These are phyloP conservation scores for Prochilodus magdalenae DNA, from an alignment of 2,113 vertebrate genomes.

Conservation along the genomic window DNA sequence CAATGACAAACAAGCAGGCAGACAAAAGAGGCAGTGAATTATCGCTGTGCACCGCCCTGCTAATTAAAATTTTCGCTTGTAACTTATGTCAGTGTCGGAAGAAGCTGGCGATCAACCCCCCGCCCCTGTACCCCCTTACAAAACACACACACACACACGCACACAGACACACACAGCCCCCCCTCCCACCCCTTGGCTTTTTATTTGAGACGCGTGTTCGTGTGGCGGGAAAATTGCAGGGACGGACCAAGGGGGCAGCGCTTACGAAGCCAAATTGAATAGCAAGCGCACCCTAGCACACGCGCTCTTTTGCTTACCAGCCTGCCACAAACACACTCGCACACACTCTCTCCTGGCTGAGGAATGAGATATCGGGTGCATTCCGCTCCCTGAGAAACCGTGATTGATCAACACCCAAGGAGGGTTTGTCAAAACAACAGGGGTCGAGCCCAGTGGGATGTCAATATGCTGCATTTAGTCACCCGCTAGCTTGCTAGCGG, in stretches of 20 bases:
- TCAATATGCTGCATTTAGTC: slow-evolving; percentile 94
- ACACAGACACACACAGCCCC: slow-evolving; percentile 63
- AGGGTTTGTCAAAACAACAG: slow-evolving; percentile 95
- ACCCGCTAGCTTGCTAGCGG: slow-evolving; percentile 80
- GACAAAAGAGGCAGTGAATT: slow-evolving; percentile 90
- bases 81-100: slow-evolving; percentile 96
- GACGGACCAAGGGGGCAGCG: slow-evolving; percentile 82
- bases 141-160: slow-evolving; percentile 17
- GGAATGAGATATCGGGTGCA: slow-evolving; percentile 40
- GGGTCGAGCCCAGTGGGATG: slow-evolving; percentile 88
- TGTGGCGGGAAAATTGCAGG: slow-evolving; percentile 82
- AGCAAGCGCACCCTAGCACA: slow-evolving; percentile 60
- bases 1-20: slow-evolving; percentile 81
- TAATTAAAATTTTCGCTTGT: slow-evolving; percentile 99
- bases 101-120: slow-evolving; percentile 81
- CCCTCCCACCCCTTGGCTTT: slow-evolving; percentile 76
- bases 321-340: slow-evolving; percentile 6
- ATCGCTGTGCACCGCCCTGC: slow-evolving; percentile 88
- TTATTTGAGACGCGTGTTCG: slow-evolving; percentile 91
- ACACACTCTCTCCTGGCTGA: slow-evolving; percentile 5
- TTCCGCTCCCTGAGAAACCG: slow-evolving; percentile 69
- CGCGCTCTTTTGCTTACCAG: slow-evolving; percentile 22
- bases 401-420: slow-evolving; percentile 95
- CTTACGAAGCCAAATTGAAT: slow-evolving; percentile 92
- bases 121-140: slow-evolving; percentile 39